These are phyloP conservation scores for Eubasilissa regina DNA, from an alignment of 1,140 invertebrate species.

Conservation along the genomic window DNA sequence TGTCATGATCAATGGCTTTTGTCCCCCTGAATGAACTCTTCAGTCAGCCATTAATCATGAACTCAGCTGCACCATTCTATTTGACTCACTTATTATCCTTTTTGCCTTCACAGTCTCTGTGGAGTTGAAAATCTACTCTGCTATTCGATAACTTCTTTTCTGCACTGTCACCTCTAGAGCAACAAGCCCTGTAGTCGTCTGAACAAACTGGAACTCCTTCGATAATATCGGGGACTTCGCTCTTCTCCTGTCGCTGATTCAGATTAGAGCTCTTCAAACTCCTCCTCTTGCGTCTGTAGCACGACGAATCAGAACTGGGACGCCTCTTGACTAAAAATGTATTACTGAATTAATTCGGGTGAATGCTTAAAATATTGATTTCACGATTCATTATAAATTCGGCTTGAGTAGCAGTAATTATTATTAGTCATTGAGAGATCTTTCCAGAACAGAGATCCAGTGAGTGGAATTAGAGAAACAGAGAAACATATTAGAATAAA, in stretches of 20 bases:
- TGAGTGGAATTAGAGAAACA: too few relatives aligned
- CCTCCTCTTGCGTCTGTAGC: slow-evolving; percentile 63
- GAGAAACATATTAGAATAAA: too few relatives aligned
- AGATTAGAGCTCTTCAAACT: slow-evolving; percentile 64
- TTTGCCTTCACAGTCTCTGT: slow-evolving; percentile 47
- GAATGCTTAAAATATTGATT: not conserved
- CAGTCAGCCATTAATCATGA: too few relatives aligned
- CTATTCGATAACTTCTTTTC: slow-evolving; percentile 20
- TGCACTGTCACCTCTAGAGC: slow-evolving; percentile 55
- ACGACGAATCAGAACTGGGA: slow-evolving; percentile 68
- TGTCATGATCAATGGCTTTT: too few relatives aligned
- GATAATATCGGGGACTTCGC: slow-evolving; percentile 71
- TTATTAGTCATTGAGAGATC: too few relatives aligned
- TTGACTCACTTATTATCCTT: slow-evolving; percentile 43
- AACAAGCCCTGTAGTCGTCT: slow-evolving; percentile 62
- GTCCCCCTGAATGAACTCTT: too few relatives aligned
- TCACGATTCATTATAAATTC: slow-evolving; percentile 37
- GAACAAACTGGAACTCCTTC: slow-evolving; percentile 71
- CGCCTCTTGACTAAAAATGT: slow-evolving; percentile 66
- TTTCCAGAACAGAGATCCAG: too few relatives aligned
- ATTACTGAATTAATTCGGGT: too few relatives aligned
- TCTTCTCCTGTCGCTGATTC: slow-evolving; percentile 67
- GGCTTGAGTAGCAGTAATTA: not conserved
- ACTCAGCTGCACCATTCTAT: not conserved
- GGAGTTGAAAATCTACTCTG: slow-evolving; percentile 48